Evolutionary conservation across 2,113 vertebrate genomes (phyloP).

Genomic region (Empidonax alnorum): DNA sequence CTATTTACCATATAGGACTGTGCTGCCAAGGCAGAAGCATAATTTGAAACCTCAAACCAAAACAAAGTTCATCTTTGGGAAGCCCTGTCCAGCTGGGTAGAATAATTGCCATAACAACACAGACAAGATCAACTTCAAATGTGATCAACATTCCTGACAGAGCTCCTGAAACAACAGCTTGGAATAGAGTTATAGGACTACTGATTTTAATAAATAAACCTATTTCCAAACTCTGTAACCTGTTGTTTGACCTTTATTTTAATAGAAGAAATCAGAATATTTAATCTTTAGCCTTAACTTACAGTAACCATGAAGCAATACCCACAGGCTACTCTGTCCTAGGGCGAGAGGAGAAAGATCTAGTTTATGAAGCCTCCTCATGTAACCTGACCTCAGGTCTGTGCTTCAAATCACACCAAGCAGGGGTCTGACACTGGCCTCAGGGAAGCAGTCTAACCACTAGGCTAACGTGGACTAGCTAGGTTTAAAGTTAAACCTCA

Average conservation of each 20-base stretch:
- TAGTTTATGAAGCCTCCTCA: not conserved
- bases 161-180: not conserved
- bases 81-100: not conserved
- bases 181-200: not conserved
- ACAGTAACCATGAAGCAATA: not conserved
- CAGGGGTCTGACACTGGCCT: not conserved
- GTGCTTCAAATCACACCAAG: not conserved
- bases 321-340: not conserved
- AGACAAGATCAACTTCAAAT: not conserved
- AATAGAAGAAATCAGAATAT: conserved; percentile 1
- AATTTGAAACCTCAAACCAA: not conserved
- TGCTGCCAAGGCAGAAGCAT: not conserved
- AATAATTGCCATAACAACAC: not conserved
- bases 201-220: not conserved
- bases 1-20: not conserved
- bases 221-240: not conserved
- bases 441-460: not conserved
- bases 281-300: not conserved
- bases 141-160: not conserved
- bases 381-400: not conserved
- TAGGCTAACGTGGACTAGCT: not conserved
- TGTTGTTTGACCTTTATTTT: not conserved
- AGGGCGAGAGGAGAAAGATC: not conserved
- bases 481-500: not conserved
- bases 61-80: not conserved